phyloP scores from a whole-genome alignment of 2,888 invertebrate genomes.

The Daptonema setosum region DNA sequence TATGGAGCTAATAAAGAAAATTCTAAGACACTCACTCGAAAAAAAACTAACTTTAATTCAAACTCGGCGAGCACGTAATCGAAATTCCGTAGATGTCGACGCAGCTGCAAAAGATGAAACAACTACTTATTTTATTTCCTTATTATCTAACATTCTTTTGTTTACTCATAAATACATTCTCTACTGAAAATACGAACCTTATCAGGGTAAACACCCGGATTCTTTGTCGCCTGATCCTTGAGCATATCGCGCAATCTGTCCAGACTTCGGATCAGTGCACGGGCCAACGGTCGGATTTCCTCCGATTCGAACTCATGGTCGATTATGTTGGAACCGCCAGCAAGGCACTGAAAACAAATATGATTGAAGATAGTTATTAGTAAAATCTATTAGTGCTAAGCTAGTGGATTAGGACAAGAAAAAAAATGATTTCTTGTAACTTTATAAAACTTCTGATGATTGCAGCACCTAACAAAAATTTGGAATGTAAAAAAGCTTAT shows the following conservation, averaged over 20 bases:
- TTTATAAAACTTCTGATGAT: too few relatives aligned
- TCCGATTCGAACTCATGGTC: conserved; percentile 85
- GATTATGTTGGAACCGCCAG: conserved; percentile 93
- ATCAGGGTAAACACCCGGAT: conserved; percentile 31
- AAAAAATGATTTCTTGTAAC: too few relatives aligned
- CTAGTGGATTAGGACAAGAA: too few relatives aligned
- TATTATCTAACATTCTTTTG: too few relatives aligned
- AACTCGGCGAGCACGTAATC: conserved; percentile 88
- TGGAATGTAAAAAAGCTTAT: too few relatives aligned
- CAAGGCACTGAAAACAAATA: conserved; percentile 56
- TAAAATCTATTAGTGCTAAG: too few relatives aligned
- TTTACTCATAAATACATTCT: too few relatives aligned
- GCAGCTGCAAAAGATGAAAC: conserved; percentile 5
- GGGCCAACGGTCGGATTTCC: conserved; percentile 82
- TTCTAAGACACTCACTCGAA: not conserved
- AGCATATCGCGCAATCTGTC: conserved; percentile 72
- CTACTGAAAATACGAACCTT: conserved; percentile 28
- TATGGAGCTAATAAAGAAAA: not conserved
- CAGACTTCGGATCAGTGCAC: conserved; percentile 79
- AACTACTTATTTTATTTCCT: too few relatives aligned
- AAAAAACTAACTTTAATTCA: conserved; percentile 44
- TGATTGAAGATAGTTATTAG: too few relatives aligned
- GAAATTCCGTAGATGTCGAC: conserved; percentile 34
- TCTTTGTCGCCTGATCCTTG: conserved; percentile 46
- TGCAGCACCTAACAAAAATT: too few relatives aligned